Percentiles rank a stretch among this genome's conserved stretches.
Evolutionary conservation across 2,797 vertebrate genomes (phyloP).

Genomic region (Nyctibius grandis): DNA sequence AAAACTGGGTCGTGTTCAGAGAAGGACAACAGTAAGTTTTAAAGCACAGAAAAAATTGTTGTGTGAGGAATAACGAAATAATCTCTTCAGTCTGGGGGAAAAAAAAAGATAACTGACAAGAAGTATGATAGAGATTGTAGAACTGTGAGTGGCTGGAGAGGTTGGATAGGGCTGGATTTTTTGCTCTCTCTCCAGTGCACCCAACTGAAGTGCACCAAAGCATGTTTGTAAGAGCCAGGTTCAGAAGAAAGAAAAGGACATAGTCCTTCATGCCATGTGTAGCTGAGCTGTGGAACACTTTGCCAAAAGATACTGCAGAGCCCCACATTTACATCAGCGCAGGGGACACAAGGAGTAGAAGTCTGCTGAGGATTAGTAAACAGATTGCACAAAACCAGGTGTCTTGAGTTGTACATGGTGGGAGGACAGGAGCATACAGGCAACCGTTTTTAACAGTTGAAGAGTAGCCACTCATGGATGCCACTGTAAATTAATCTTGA

Average conservation of each 20-base stretch:
- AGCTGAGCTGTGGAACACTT: background rate
- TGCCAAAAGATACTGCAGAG: background rate
- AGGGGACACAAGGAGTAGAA: too few species aligned
- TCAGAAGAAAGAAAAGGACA: background rate
- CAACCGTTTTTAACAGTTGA: background rate
- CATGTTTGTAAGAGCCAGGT: background rate
- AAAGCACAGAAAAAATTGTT: background rate
- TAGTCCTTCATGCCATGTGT: background rate
- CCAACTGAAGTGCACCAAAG: background rate
- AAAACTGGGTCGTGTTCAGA: background rate
- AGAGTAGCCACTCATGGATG: background rate
- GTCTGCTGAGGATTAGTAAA: background rate
- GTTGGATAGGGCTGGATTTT: background rate
- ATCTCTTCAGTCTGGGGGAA: background rate
- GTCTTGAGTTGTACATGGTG: background rate
- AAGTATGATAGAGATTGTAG: background rate
- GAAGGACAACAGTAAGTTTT: background rate
- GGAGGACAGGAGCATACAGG: background rate
- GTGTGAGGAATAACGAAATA: background rate
- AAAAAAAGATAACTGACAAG: background rate
- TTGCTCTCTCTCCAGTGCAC: background rate
- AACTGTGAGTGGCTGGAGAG: background rate
- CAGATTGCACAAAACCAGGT: background rate
- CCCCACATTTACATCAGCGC: background rate
- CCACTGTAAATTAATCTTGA: background rate